A percentile compares a stretch with the other conserved stretches of the same genome.
These are phyloP conservation scores for Ispidina picta DNA, from an alignment of 2,797 vertebrate genomes.

Conservation along the genomic window DNA sequence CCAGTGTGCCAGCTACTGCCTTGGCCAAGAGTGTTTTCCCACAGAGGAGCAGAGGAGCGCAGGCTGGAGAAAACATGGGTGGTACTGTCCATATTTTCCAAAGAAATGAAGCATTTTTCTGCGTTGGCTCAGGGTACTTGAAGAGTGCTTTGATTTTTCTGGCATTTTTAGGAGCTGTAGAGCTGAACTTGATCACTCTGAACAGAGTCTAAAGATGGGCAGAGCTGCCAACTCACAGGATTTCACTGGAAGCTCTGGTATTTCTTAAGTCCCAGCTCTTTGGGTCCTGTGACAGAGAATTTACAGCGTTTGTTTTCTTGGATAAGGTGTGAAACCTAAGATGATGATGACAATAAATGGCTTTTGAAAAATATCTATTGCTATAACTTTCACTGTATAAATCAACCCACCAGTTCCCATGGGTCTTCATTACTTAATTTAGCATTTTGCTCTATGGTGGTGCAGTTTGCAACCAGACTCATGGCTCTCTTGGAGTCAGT, in stretches of 20 bases:
- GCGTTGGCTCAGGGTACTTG: neutral
- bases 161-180: neutral
- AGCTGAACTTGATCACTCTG: neutral
- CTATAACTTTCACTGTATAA: neutral
- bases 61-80: neutral
- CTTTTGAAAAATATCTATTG: neutral
- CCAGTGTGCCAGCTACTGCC: neutral
- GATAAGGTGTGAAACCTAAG: neutral
- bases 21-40: neutral
- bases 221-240: neutral
- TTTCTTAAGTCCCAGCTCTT: neutral
- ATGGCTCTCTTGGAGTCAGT: neutral
- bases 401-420: neutral
- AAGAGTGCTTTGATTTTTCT: neutral
- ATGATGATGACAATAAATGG: neutral
- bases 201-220: neutral
- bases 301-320: neutral
- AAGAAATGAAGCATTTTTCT: neutral
- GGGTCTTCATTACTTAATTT: neutral
- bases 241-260: neutral
- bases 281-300: neutral
- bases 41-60: neutral
- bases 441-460: neutral
- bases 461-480: neutral
- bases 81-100: neutral